A percentile compares a stretch with the other conserved stretches of the same genome.
Evolutionary conservation across 2,113 vertebrate genomes (phyloP).

Genomic region (Cyanoliseus patagonus): DNA sequence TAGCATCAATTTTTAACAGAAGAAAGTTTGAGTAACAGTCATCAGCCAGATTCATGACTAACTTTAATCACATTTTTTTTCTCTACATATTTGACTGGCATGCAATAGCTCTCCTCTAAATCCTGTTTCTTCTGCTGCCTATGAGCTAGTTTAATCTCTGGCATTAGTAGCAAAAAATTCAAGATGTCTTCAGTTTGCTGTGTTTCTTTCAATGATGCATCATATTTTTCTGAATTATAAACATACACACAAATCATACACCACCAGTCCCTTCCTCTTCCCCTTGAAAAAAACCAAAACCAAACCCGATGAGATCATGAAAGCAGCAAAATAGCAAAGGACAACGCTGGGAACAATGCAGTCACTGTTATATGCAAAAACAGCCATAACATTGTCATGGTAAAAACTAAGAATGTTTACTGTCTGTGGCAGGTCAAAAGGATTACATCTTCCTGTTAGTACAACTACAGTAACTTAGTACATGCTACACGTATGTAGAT

Average conservation of each 20-base stretch:
- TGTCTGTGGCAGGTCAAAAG: background rate
- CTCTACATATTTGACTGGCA: background rate
- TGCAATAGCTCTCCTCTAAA: background rate
- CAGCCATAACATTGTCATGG: background rate
- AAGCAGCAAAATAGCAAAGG: background rate
- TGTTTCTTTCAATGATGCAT: background rate
- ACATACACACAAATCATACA: background rate
- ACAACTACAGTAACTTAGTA: background rate
- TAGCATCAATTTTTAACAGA: background rate
- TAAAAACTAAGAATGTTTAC: background rate
- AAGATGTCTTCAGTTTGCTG: background rate
- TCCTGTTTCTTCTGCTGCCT: background rate
- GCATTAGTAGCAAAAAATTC: background rate
- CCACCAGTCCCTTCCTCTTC: background rate
- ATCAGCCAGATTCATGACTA: background rate
- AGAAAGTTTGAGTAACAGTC: background rate
- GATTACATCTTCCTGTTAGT: background rate
- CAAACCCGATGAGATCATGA: background rate
- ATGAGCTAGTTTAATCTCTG: background rate
- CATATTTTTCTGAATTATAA: background rate
- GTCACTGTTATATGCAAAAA: background rate
- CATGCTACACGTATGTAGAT: background rate
- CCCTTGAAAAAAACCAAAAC: too few species aligned
- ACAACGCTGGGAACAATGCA: background rate
- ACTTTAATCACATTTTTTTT: background rate